Percentiles rank a stretch among this genome's conserved stretches.
phyloP scores from a whole-genome alignment of 2,113 vertebrate species.

The Athene noctua region DNA sequence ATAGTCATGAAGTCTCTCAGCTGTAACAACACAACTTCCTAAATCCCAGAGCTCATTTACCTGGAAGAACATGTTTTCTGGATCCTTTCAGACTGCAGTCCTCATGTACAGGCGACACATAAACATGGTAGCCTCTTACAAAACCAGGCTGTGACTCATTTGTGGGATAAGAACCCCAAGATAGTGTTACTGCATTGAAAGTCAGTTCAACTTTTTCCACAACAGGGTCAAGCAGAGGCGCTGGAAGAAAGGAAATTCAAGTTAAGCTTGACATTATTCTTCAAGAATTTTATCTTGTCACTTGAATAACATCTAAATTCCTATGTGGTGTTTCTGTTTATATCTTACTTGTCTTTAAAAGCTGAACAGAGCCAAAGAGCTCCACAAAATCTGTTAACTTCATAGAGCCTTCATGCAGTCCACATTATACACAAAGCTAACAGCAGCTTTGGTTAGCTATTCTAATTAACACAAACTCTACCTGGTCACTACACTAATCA shows the following conservation, averaged over 20 bases:
- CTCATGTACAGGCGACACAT: slow-evolving; percentile 39
- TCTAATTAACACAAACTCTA: background rate
- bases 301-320: background rate
- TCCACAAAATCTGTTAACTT: background rate
- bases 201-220: slow-evolving; percentile 10
- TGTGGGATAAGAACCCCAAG: slow-evolving; percentile 53
- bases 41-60: slow-evolving; percentile 37
- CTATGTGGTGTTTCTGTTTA: background rate
- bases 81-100: slow-evolving; percentile 52
- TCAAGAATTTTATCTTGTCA: background rate
- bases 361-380: background rate
- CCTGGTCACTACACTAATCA: background rate
- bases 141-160: slow-evolving; percentile 63
- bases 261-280: background rate
- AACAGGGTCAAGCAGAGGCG: background rate
- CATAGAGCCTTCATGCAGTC: background rate
- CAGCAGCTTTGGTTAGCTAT: background rate
- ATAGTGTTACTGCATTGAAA: slow-evolving; percentile 46
- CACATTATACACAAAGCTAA: background rate
- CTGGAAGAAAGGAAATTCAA: slow-evolving; percentile 44
- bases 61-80: slow-evolving; percentile 21
- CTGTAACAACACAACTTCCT: background rate
- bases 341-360: background rate
- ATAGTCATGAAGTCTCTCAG: background rate
- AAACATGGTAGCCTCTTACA: slow-evolving; percentile 71